Evolutionary conservation across 2,113 vertebrate genomes (phyloP).

Genomic region (Carlito syrichta): DNA sequence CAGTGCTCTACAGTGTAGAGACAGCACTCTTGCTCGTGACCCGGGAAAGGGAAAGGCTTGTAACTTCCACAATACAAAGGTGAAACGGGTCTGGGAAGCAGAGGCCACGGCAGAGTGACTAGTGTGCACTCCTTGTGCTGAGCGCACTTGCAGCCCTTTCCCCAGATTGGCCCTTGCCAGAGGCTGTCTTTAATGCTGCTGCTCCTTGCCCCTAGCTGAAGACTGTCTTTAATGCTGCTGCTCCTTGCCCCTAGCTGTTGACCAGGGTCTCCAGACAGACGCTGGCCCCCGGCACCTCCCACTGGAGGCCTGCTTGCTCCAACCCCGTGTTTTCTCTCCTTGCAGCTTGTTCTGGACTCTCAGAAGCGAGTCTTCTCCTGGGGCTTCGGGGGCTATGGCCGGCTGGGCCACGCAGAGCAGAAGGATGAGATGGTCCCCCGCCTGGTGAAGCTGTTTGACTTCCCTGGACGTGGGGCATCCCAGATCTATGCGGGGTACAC

Average conservation of each 20-base stretch:
- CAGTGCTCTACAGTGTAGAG: background rate
- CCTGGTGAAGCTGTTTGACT: slow-evolving; percentile 95
- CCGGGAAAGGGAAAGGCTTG: background rate
- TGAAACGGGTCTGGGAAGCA: background rate
- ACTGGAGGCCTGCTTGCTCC: accelerated
- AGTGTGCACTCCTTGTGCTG: no score
- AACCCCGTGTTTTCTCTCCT: background rate
- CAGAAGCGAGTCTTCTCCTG: slow-evolving; percentile 97
- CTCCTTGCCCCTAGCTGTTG: accelerated
- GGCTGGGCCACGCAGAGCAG: slow-evolving; percentile 94
- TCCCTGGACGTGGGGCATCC: slow-evolving; percentile 91
- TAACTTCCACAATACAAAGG: background rate
- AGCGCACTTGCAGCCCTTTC: no score
- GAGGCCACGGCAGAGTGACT: background rate
- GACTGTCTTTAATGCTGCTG: accelerated
- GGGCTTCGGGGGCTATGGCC: slow-evolving; percentile 96
- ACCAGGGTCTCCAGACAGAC: accelerated
- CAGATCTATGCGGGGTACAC: slow-evolving; percentile 94
- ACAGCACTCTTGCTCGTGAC: background rate
- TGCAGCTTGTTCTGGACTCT: slow-evolving; percentile 93
- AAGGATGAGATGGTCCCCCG: slow-evolving; percentile 98
- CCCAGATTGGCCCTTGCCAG: no score
- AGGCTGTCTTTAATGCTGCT: no score
- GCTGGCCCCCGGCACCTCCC: accelerated
- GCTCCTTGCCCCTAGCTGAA: no score